Conservation (phyloP, 2,888 invertebrate genomes). For the Icerya purchasi region DNA sequence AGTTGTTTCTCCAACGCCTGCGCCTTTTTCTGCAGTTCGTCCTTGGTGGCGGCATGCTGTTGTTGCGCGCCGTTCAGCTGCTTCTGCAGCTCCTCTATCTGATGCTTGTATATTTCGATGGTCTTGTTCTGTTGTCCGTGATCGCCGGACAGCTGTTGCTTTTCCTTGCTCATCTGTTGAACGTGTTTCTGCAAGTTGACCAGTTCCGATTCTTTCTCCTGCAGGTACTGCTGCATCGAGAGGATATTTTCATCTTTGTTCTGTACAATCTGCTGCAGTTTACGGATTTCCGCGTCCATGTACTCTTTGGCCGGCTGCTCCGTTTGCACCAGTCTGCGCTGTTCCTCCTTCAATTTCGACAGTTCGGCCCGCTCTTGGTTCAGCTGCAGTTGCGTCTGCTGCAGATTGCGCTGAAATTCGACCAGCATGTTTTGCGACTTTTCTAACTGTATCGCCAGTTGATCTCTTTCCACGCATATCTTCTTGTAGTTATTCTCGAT, state of each 20-base stretch:
- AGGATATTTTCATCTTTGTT: constrained; percentile 21
- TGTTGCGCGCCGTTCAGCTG: constrained; percentile 40
- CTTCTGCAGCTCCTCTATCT: constrained; percentile 52
- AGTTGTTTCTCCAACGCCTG: constrained; percentile 35
- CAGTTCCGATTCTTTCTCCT: constrained; percentile 46
- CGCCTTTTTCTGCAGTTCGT: constrained; percentile 53
- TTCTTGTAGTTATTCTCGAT: constrained; percentile 69
- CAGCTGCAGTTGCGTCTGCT: constrained; percentile 58
- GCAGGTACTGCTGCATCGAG: constrained; percentile 26
- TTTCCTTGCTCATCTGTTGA: constrained; percentile 18
- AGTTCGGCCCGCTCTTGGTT: constrained; percentile 62
- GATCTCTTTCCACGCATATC: constrained; percentile 62
- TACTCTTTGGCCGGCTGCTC: constrained; percentile 11
- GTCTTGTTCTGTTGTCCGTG: constrained; percentile 28
- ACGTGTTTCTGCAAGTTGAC: constrained; percentile 40
- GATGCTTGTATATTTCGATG: constrained; percentile 38
- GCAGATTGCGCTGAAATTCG: constrained; percentile 78
- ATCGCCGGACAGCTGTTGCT: constrained; percentile 35
- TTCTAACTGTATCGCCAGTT: constrained; percentile 68
- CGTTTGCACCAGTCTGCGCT: constrained; percentile 18
- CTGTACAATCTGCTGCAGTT: constrained; percentile 23
- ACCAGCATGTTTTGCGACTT: constrained; percentile 83
- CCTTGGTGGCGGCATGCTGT: constrained; percentile 20
- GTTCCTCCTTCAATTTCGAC: constrained; percentile 37
- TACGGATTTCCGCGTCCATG: constrained; percentile 30